phyloP scores from a whole-genome alignment of 2,888 invertebrate genomes.

The Anorthoa munda region DNA sequence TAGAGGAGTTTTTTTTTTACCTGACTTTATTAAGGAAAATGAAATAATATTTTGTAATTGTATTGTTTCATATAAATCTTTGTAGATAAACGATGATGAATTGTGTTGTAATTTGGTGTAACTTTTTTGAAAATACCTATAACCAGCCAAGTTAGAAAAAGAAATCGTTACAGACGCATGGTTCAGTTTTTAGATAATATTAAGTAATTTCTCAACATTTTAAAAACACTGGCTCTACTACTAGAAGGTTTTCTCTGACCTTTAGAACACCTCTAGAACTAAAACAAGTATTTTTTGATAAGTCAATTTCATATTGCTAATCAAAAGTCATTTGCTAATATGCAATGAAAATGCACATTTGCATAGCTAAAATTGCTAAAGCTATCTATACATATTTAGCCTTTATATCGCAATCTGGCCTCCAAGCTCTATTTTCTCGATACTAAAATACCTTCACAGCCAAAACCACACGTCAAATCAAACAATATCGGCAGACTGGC shows the following conservation, averaged over 20 bases:
- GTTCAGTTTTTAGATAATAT: too few species aligned
- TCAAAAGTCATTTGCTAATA: too few species aligned
- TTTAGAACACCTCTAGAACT: too few species aligned
- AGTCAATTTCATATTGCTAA: too few species aligned
- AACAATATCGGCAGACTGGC: conserved; percentile 20
- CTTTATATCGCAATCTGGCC: background rate
- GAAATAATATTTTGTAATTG: background rate
- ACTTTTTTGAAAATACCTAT: too few species aligned
- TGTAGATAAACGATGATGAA: background rate
- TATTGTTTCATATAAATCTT: background rate
- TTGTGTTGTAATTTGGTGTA: background rate
- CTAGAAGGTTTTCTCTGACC: too few species aligned
- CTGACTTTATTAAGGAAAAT: background rate
- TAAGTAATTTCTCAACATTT: too few species aligned
- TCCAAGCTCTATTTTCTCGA: conserved; percentile 5
- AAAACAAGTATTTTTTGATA: too few species aligned
- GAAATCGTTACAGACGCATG: too few species aligned
- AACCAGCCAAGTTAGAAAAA: too few species aligned
- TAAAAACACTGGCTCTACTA: too few species aligned
- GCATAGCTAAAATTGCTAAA: background rate
- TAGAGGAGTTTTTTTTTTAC: background rate
- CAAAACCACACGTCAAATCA: conserved; percentile 39
- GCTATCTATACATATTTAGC: background rate
- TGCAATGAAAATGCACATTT: too few species aligned
- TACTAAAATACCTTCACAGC: conserved; percentile 18